Base-by-base conservation (phyloP, 2,888 invertebrate species). In the Drosophila merina region DNA sequence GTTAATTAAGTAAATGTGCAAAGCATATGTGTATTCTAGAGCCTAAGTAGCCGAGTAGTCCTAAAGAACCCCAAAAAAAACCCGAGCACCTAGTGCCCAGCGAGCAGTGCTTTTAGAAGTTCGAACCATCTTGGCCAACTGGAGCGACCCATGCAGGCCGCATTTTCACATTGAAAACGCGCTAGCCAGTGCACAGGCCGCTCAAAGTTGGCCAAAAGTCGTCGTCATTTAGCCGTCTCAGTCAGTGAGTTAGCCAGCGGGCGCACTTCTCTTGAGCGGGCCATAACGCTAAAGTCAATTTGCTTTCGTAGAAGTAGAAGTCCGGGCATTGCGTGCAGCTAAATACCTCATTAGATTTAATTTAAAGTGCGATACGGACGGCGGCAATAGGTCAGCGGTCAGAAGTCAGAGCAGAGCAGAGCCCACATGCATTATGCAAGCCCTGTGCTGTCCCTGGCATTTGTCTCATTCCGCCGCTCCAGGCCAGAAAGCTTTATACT, bases 271-370 rank as follows among this genome's bases (percentile, higher is more conserved):
- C 30, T 56, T 51, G 36, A 54, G 44, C 50, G 59, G 57, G 58
- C 66, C 77, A 81, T 85, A 68, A 67, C 87, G 83, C 88, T 85
- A 68, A 67, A 88, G 84, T 88, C 76, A 88, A 85, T 85, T 86
- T 80, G 68, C 68, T 77, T 59, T 60, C 69, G 28, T 62, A 78
- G 59, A 79, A 82, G 28, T 62, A 78, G 59, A 79, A 82, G 54
- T 77, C 88, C 73, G 68, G 74, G 75, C 77, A 72, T 85, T 86
- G 88, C 82, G 84, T 88, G 88, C 88, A 81, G 81, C 75, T 74
- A 82, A 87, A 88, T 89, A 89, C 90, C 89, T 89, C 89, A 89
- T 89, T 89, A 89, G 84, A 75, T 88, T 75, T 88, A 88, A 79
- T 79, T 83, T 77, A 76, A 55, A 66, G 57, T 63, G 66, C 57